phyloP scores from a whole-genome alignment of 2,797 vertebrate species.

The Gymnocypris eckloni region DNA sequence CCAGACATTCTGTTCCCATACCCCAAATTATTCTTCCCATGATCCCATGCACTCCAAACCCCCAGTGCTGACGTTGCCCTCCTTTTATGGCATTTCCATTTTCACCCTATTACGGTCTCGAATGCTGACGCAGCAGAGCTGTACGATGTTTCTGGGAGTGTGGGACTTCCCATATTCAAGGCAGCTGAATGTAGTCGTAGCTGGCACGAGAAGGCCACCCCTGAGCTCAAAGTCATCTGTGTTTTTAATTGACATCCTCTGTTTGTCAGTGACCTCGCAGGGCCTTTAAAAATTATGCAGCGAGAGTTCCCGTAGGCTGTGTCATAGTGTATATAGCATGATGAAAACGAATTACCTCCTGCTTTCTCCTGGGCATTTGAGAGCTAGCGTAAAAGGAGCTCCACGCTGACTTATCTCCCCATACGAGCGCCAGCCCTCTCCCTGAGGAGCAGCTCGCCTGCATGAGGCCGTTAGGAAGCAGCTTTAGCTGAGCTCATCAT shows the following conservation, averaged over 20 bases:
- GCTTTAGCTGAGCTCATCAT: conserved; percentile 67
- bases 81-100: conserved; percentile 18
- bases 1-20: conserved; percentile 16
- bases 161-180: conserved; percentile 43
- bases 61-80: conserved; percentile 37
- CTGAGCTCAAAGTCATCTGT: conserved; percentile 61
- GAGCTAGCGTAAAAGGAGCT: conserved; percentile 56
- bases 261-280: conserved; percentile 55
- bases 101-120: conserved; percentile 29
- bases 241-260: conserved; percentile 58
- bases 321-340: conserved; percentile 36
- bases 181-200: conserved; percentile 61
- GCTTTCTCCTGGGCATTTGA: conserved; percentile 42
- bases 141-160: conserved; percentile 28
- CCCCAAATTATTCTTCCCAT: conserved; percentile 36
- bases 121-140: conserved; percentile 55
- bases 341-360: conserved; percentile 59
- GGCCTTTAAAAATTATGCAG: conserved; percentile 45
- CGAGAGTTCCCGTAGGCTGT: conserved; percentile 45
- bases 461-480: conserved; percentile 54
- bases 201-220: conserved; percentile 69
- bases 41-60: conserved; percentile 32
- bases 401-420: conserved; percentile 52
- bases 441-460: conserved; percentile 49
- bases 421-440: not conserved